These are phyloP conservation scores for Drosophila prolongata DNA, from an alignment of 2,888 invertebrate species.

Conservation along the genomic window DNA sequence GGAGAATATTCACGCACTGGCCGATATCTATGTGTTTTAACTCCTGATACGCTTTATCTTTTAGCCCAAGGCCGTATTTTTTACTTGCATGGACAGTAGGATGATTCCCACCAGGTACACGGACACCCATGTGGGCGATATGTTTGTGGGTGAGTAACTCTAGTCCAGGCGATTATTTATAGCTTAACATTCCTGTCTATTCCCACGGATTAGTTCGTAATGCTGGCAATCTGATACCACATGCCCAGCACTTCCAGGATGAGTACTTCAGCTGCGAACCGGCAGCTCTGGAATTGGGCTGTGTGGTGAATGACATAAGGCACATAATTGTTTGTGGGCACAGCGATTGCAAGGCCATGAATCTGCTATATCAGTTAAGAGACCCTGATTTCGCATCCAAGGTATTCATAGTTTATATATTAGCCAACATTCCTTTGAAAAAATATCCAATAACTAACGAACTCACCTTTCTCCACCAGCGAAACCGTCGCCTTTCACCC, in stretches of 20 bases:
- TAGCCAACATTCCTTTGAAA: too few relatives aligned
- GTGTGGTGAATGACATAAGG: slow-evolving; percentile 94
- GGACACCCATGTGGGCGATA: slow-evolving; percentile 97
- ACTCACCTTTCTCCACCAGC: slow-evolving; percentile 79
- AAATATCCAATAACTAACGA: too few relatives aligned
- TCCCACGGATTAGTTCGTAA: slow-evolving; percentile 91
- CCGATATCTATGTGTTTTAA: slow-evolving; percentile 38
- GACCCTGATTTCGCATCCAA: slow-evolving; percentile 91
- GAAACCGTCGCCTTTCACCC: slow-evolving; percentile 93
- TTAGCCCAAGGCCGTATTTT: slow-evolving; percentile 98
- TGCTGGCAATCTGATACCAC: slow-evolving; percentile 97
- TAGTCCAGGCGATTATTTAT: not conserved
- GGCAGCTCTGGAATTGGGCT: slow-evolving; percentile 97
- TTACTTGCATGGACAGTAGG: slow-evolving; percentile 99
- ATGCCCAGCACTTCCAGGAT: slow-evolving; percentile 93
- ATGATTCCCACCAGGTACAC: slow-evolving; percentile 98
- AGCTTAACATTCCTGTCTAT: slow-evolving; percentile 34
- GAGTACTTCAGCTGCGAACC: slow-evolving; percentile 97
- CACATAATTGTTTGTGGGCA: slow-evolving; percentile 98
- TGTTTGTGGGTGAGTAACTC: slow-evolving; percentile 93
- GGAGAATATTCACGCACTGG: slow-evolving; percentile 22
- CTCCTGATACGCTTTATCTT: slow-evolving; percentile 80
- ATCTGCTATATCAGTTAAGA: slow-evolving; percentile 92
- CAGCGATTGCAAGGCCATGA: slow-evolving; percentile 99
- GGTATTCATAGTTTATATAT: slow-evolving; percentile 78